A percentile compares a stretch with the other conserved stretches of the same genome.
Conservation (phyloP, 1,140 invertebrate genomes). For the Conus ventricosus region DNA sequence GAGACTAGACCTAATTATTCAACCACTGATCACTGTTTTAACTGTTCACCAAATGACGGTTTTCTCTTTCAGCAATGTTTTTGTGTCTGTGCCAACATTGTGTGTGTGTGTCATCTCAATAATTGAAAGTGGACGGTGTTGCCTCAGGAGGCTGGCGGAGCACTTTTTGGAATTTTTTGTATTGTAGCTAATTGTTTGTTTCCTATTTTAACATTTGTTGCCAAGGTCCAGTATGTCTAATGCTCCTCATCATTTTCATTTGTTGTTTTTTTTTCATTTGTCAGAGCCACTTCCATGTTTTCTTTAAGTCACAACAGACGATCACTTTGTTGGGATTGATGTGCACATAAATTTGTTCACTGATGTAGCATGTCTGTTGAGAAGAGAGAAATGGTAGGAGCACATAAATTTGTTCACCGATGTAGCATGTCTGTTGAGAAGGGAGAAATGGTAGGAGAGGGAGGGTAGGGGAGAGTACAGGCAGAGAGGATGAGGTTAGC, state of each 20-base stretch:
- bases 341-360: background rate
- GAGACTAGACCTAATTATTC: too few species aligned
- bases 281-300: background rate
- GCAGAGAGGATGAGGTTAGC: too few species aligned
- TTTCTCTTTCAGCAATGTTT: background rate
- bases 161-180: background rate
- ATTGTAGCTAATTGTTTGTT: background rate
- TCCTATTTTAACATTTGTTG: background rate
- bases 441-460: background rate
- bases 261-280: background rate
- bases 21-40: background rate
- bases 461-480: background rate
- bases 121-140: background rate
- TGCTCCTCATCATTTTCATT: too few species aligned
- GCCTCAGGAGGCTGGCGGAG: background rate
- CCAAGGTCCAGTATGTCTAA: too few species aligned
- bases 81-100: too few species aligned
- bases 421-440: too few species aligned
- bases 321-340: slow-evolving; percentile 7
- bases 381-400: too few species aligned
- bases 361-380: too few species aligned
- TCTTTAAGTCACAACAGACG: background rate
- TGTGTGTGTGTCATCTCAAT: background rate
- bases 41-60: background rate
- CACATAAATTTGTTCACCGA: background rate